Evolutionary conservation across 1,140 invertebrate genomes (phyloP).

Genomic region (Phortica variegata): DNA sequence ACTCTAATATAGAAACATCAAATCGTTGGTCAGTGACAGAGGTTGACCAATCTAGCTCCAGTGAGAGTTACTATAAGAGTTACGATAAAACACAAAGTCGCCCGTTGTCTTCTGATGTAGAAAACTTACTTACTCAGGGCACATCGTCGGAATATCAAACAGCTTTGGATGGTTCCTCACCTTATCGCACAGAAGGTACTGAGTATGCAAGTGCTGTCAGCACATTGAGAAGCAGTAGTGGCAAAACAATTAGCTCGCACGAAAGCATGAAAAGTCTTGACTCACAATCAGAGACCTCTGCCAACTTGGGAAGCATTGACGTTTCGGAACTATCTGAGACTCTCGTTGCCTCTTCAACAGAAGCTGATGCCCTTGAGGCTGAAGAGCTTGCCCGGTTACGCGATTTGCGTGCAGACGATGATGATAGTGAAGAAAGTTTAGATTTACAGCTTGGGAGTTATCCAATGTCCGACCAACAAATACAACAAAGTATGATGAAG

Average conservation of each 20-base stretch:
- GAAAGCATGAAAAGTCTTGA: slow-evolving; percentile 87
- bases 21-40: slow-evolving; percentile 69
- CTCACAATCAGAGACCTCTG: slow-evolving; percentile 85
- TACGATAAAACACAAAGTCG: slow-evolving; percentile 80
- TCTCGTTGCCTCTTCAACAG: slow-evolving; percentile 76
- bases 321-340: slow-evolving; percentile 89
- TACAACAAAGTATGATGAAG: slow-evolving; percentile 73
- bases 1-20: slow-evolving; percentile 57
- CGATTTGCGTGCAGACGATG: slow-evolving; percentile 39
- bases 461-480: slow-evolving; percentile 51
- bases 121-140: slow-evolving; percentile 66
- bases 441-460: slow-evolving; percentile 29
- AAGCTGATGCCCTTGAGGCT: slow-evolving; percentile 50
- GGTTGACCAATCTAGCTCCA: slow-evolving; percentile 82
- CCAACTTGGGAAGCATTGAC: slow-evolving; percentile 83
- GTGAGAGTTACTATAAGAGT: slow-evolving; percentile 83
- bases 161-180: slow-evolving; percentile 73
- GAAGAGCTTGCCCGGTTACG: slow-evolving; percentile 40
- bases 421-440: slow-evolving; percentile 46
- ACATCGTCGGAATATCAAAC: slow-evolving; percentile 86
- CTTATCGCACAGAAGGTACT: slow-evolving; percentile 65
- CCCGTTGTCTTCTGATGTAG: slow-evolving; percentile 85
- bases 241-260: slow-evolving; percentile 72
- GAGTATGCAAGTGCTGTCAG: slow-evolving; percentile 84
- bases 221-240: slow-evolving; percentile 44